phyloP scores from a whole-genome alignment of 2,888 invertebrate genomes.

The Sinopyrophorus schimmeli region DNA sequence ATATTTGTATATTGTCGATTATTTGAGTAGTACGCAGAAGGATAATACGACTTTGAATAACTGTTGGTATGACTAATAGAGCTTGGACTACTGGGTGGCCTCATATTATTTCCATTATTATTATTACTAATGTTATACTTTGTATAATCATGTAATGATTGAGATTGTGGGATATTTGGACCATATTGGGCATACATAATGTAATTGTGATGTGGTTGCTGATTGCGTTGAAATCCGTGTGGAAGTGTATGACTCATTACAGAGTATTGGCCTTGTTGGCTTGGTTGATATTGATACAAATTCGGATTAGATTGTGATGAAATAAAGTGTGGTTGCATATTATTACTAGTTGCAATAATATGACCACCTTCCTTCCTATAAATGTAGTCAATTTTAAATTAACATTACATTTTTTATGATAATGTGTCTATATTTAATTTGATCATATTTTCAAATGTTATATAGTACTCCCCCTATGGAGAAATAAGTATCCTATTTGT shows the following conservation, averaged over 20 bases:
- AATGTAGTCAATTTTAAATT: conserved; percentile 14
- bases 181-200: conserved; percentile 31
- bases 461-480: too few relatives aligned
- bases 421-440: too few relatives aligned
- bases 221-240: conserved; percentile 27
- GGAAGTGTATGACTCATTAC: conserved; percentile 30
- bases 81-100: conserved; percentile 40
- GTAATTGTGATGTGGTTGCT: conserved; percentile 26
- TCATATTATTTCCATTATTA: conserved; percentile 27
- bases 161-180: conserved; percentile 23
- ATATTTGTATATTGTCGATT: conserved; percentile 26
- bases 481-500: too few relatives aligned
- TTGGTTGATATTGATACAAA: conserved; percentile 33
- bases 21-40: conserved; percentile 24
- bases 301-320: conserved; percentile 36
- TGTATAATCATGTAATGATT: conserved; percentile 29
- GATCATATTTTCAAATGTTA: too few relatives aligned
- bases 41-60: conserved; percentile 41
- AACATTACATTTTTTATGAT: too few relatives aligned
- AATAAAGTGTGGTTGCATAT: conserved; percentile 25
- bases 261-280: conserved; percentile 24
- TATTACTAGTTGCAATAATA: conserved; percentile 20
- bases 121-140: conserved; percentile 29
- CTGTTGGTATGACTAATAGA: conserved; percentile 36
- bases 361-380: conserved; percentile 31